Conservation (phyloP, 2,888 invertebrate species). For the Venustoraphidia nigricollis region DNA sequence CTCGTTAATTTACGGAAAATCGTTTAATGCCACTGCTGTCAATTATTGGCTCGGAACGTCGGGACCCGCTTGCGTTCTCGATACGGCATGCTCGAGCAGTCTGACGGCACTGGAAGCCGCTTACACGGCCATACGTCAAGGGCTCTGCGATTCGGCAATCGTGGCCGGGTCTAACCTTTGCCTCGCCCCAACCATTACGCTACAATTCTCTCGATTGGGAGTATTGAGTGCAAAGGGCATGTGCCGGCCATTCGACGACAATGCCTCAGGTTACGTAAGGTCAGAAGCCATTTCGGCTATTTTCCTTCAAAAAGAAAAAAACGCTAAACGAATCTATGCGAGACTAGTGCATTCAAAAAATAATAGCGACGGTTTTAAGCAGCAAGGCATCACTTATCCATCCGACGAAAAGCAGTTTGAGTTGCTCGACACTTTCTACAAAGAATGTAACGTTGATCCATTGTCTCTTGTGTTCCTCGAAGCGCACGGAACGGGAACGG, state of each 20-base stretch:
- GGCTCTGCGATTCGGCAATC: conserved; percentile 76
- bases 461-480: conserved; percentile 61
- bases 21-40: conserved; percentile 31
- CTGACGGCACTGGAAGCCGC: conserved; percentile 75
- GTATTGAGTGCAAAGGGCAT: conserved; percentile 71
- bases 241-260: conserved; percentile 82
- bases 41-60: conserved; percentile 78
- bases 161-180: conserved; percentile 79
- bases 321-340: conserved; percentile 34
- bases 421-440: conserved; percentile 45
- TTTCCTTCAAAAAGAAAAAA: conserved; percentile 49
- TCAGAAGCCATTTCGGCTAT: conserved; percentile 60
- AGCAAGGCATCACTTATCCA: conserved; percentile 25
- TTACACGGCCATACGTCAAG: conserved; percentile 57
- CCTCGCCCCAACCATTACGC: conserved; percentile 72
- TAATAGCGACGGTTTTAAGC: conserved; percentile 25
- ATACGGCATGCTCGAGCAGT: conserved; percentile 92
- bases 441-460: conserved; percentile 56
- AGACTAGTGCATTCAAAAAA: conserved; percentile 22
- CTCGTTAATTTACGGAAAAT: no score
- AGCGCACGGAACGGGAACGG: conserved; percentile 73
- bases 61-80: conserved; percentile 78
- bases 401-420: conserved; percentile 38
- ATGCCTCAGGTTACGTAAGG: conserved; percentile 66
- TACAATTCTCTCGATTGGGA: conserved; percentile 70